Evolutionary conservation across 2,797 vertebrate genomes (phyloP), one percentile per base, ranked within the genome.

Genomic region (Vespertilio murinus): DNA sequence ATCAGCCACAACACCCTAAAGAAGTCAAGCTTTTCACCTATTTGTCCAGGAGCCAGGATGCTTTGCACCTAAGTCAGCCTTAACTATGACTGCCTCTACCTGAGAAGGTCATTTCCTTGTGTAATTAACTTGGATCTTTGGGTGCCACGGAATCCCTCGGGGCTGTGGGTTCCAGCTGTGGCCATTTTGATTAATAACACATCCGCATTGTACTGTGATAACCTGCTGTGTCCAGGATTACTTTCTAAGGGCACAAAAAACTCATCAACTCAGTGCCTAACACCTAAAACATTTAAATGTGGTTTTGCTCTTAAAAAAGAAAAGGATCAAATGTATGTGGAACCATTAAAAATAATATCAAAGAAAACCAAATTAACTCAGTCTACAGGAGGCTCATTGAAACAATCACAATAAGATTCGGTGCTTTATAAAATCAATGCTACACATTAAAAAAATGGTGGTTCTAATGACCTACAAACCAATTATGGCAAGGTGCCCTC

Each of bases 151-250:
- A 82, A 38, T 83, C 38, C n/a, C 71, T 84, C 77, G 25, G 38
- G 73, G 65, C 2, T 90, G 80, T 30, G 33, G 17, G 20, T 83
- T 79, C 71, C 88, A 96, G 56, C 56, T 88, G 33, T 45, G 84
- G 56, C 40, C 38, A 20, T 83, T 96, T 88, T 95, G 85, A 96
- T 96, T 94, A 95, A 89, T 94, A 87, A 78, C n/a, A 77, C n/a
- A 42, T 82, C 45, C 75, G 89, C 75, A 96, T 79, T 93, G 42
- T 54, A 56, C 86, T 92, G 80, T 18, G 69, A 81, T 78, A 90
- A 73, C 33, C 88, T 90, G 80, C 88, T 97, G 91, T 87, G 94
- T 92, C 69, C 67, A 81, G 56, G 79, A 94, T 95, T 86, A 86
- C 82, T 93, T 89, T 88, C 13, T 45, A 84, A 93, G 54, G 86